Conservation (phyloP, 2,797 vertebrate species). For the Chaetophractus vellerosus region DNA sequence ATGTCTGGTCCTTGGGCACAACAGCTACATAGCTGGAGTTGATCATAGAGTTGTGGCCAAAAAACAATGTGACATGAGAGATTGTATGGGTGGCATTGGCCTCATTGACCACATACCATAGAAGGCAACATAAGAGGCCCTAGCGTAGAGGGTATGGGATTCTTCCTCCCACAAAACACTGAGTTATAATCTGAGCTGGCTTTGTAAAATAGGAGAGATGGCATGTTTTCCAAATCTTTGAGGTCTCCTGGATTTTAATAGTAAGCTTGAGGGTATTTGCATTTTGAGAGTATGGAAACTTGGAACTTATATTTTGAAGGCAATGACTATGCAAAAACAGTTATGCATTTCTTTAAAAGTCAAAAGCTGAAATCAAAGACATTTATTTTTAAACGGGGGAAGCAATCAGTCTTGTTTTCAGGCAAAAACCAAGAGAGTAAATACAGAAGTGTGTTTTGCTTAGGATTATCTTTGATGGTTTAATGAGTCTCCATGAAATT, state of each 20-base stretch:
- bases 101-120: neutral
- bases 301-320: conserved; percentile 13
- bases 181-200: neutral
- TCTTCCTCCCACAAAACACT: neutral
- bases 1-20: neutral
- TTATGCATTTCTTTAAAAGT: neutral
- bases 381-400: conserved; percentile 24
- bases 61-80: neutral
- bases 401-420: conserved; percentile 77
- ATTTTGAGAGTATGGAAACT: neutral
- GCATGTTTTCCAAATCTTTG: neutral
- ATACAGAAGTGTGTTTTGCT: conserved; percentile 80
- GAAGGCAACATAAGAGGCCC: neutral
- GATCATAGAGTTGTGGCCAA: neutral
- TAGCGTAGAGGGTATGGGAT: neutral
- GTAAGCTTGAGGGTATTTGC: neutral
- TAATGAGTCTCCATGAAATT: conserved; percentile 85
- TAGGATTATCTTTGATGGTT: conserved; percentile 80
- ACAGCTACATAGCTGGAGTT: neutral
- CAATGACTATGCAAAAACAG: neutral
- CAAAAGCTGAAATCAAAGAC: neutral
- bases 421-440: conserved; percentile 81
- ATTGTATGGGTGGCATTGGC: too few relatives aligned
- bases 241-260: neutral
- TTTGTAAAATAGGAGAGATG: neutral